These are phyloP conservation scores for Montipora cactus DNA, from an alignment of 64 coral and sea anemone species.

Conservation along the genomic window DNA sequence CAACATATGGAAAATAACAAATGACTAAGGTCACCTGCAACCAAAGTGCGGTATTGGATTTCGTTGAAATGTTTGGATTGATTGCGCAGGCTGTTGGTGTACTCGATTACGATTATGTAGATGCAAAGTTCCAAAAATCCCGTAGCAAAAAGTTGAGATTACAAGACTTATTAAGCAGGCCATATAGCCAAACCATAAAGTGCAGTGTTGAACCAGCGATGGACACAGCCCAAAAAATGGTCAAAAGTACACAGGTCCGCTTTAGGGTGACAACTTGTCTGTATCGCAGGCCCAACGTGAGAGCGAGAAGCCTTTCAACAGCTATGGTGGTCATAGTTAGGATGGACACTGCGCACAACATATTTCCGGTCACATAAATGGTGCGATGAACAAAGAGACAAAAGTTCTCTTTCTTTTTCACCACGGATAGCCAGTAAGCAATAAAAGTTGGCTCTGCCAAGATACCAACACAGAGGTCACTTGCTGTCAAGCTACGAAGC, in stretches of 20 bases:
- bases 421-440: not conserved
- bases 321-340: constrained; percentile 2
- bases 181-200: not conserved
- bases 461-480: constrained; percentile 20
- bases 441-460: not conserved
- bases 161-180: not conserved
- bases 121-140: not conserved
- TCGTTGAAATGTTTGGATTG: too few species aligned
- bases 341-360: not conserved
- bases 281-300: not conserved
- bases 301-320: constrained; percentile 30
- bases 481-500: not conserved
- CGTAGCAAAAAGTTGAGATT: not conserved
- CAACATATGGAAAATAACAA: not conserved
- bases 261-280: not conserved
- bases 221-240: not conserved
- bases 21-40: not conserved
- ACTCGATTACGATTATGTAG: not conserved
- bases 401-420: not conserved
- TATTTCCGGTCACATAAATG: not conserved
- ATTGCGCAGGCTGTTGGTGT: not conserved
- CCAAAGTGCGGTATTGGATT: not conserved
- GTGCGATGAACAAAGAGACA: not conserved
- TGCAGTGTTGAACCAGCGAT: not conserved
- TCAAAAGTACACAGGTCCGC: not conserved